A percentile compares a stretch with the other conserved stretches of the same genome.
These are phyloP conservation scores for Anser brachyrhynchus DNA, from an alignment of 2,113 vertebrate genomes.

Conservation along the genomic window DNA sequence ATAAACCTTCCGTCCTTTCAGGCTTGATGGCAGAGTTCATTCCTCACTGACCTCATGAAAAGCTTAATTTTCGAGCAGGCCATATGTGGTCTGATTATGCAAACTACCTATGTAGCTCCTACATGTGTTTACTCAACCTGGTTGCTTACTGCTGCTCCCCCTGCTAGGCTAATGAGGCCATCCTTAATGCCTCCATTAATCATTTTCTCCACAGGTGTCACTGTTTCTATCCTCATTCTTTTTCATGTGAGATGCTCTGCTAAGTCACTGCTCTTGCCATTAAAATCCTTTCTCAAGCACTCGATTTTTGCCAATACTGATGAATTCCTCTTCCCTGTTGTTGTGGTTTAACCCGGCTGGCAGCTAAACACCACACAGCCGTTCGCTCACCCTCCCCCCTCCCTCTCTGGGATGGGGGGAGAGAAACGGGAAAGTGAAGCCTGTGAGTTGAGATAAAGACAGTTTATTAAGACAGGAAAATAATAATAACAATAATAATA, in stretches of 20 bases:
- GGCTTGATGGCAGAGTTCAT: not conserved
- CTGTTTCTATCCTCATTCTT: not conserved
- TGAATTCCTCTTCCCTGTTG: not conserved
- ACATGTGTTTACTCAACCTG: not conserved
- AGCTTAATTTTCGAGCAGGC: not conserved
- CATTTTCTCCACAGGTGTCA: not conserved
- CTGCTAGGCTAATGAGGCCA: not conserved
- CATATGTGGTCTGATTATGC: constrained; percentile 35
- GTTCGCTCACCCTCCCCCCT: no score
- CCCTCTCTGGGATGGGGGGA: no score
- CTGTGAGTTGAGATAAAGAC: no score
- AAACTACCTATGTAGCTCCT: not conserved
- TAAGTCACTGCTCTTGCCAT: not conserved
- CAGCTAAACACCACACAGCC: no score
- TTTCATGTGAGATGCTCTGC: not conserved
- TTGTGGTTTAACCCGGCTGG: no score
- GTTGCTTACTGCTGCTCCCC: constrained; percentile 9
- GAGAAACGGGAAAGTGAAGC: no score
- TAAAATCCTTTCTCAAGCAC: not conserved
- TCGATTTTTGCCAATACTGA: not conserved
- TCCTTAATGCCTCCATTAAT: constrained; percentile 17
- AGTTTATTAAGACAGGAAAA: no score
- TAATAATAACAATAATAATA: no score
- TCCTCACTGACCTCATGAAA: not conserved
- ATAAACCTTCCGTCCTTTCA: not conserved